These are phyloP conservation scores for Clupea harengus DNA, from an alignment of 2,113 vertebrate genomes.

Conservation along the genomic window DNA sequence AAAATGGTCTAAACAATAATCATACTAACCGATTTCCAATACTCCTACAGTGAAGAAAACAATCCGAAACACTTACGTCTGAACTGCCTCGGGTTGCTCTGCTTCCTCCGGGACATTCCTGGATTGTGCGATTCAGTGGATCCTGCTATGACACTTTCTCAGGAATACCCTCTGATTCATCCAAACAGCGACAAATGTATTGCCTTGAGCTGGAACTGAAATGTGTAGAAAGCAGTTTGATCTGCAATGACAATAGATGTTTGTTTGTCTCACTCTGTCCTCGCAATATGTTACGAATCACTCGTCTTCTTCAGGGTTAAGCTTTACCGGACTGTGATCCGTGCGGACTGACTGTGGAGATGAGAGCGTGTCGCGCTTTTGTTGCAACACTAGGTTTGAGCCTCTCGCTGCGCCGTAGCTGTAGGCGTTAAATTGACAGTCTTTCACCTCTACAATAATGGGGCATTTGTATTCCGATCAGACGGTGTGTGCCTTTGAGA, in stretches of 20 bases:
- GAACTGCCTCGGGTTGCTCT: constrained; percentile 88
- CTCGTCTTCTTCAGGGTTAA: constrained; percentile 29
- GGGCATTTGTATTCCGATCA: neutral
- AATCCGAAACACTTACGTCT: constrained; percentile 79
- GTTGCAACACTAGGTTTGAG: constrained; percentile 42
- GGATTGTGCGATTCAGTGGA: constrained; percentile 57
- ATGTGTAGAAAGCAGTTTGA: neutral
- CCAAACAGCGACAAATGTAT: constrained; percentile 55
- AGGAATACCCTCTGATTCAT: constrained; percentile 65
- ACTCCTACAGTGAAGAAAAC: neutral
- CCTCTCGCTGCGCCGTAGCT: constrained; percentile 44
- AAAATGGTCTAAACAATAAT: neutral
- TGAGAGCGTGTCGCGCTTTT: constrained; percentile 48
- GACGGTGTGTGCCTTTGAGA: neutral
- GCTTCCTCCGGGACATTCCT: constrained; percentile 87
- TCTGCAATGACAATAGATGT: neutral
- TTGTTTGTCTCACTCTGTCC: neutral
- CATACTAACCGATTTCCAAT: neutral
- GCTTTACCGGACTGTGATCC: constrained; percentile 37
- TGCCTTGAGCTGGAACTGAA: neutral
- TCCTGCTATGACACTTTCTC: constrained; percentile 47
- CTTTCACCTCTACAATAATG: neutral
- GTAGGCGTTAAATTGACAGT: constrained; percentile 25
- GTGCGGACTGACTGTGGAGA: constrained; percentile 45
- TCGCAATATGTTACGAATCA: neutral